Conservation (phyloP, 2,888 invertebrate species). For the Chirona hameri region DNA sequence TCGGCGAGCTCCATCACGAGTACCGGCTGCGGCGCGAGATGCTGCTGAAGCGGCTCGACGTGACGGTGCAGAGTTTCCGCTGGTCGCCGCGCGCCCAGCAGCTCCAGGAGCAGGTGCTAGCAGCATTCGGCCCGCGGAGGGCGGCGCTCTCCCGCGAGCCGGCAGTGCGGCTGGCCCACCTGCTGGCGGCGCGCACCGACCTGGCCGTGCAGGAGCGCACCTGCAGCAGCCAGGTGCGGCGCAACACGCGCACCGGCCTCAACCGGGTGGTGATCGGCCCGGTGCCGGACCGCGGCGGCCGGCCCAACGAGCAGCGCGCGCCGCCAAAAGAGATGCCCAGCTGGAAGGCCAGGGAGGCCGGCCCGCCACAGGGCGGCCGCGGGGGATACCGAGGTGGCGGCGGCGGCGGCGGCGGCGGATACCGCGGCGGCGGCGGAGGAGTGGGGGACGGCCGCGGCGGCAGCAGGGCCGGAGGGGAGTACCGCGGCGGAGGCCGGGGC, state of each 20-base stretch:
- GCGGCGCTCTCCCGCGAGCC: slow-evolving; percentile 57
- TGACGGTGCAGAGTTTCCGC: slow-evolving; percentile 94
- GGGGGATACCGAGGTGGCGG: slow-evolving; percentile 39
- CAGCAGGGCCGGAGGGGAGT: slow-evolving; percentile 39
- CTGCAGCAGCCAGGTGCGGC: slow-evolving; percentile 76
- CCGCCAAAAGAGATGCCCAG: slow-evolving; percentile 97
- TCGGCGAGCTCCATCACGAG: slow-evolving; percentile 71
- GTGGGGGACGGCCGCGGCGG: slow-evolving; percentile 45
- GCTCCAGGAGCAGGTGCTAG: slow-evolving; percentile 66
- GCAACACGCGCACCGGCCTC: slow-evolving; percentile 75
- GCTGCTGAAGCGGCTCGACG: slow-evolving; percentile 84
- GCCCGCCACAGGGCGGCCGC: slow-evolving; percentile 41
- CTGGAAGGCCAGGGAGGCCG: slow-evolving; percentile 65
- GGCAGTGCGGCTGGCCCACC: slow-evolving; percentile 65
- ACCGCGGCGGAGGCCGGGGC: slow-evolving; percentile 41
- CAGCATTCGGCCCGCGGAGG: slow-evolving; percentile 56
- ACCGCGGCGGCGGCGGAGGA: slow-evolving; percentile 28
- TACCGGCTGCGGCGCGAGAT: slow-evolving; percentile 79
- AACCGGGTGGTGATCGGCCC: slow-evolving; percentile 64
- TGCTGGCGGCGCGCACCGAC: slow-evolving; percentile 79
- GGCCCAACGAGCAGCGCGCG: slow-evolving; percentile 83
- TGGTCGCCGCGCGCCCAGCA: slow-evolving; percentile 78
- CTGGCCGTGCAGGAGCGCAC: slow-evolving; percentile 88
- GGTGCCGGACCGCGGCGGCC: slow-evolving; percentile 93
- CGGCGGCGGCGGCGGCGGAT: slow-evolving; percentile 40